Evolutionary conservation across 2,888 invertebrate genomes (phyloP).

Genomic region (Lomographa bimaculata): DNA sequence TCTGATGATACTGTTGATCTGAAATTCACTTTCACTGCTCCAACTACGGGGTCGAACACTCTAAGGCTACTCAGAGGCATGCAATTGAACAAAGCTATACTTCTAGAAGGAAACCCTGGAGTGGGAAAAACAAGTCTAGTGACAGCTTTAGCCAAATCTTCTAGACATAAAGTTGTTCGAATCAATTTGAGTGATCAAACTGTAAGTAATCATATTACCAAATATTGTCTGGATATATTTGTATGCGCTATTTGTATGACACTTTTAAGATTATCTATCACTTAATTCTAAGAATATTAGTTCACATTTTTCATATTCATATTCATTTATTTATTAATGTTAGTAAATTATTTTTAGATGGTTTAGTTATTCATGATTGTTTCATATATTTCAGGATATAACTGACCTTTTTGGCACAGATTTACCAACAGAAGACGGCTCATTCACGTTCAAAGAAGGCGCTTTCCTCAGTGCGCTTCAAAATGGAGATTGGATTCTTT

Average conservation of each 20-base stretch:
- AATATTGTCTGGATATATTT: no score
- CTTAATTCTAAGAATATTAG: no score
- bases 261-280: no score
- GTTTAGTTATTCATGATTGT: no score
- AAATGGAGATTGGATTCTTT: slow-evolving; percentile 96
- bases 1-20: slow-evolving; percentile 47
- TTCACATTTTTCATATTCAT: no score
- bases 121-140: slow-evolving; percentile 99
- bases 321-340: no score
- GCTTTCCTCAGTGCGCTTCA: slow-evolving; percentile 96
- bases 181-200: slow-evolving; percentile 99
- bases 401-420: slow-evolving; percentile 99
- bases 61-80: slow-evolving; percentile 93
- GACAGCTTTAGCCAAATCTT: slow-evolving; percentile 92
- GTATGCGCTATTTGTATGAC: no score
- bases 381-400: slow-evolving; percentile 92
- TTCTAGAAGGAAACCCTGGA: slow-evolving; percentile 98
- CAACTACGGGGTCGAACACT: slow-evolving; percentile 92
- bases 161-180: slow-evolving; percentile 93
- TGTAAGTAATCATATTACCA: slow-evolving; percentile 73
- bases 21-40: slow-evolving; percentile 89
- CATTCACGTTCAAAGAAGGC: slow-evolving; percentile 98
- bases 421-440: slow-evolving; percentile 96
- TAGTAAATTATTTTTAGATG: no score
- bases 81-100: slow-evolving; percentile 95